Conservation (phyloP, 1,140 invertebrate genomes). For the Maconellicoccus hirsutus region DNA sequence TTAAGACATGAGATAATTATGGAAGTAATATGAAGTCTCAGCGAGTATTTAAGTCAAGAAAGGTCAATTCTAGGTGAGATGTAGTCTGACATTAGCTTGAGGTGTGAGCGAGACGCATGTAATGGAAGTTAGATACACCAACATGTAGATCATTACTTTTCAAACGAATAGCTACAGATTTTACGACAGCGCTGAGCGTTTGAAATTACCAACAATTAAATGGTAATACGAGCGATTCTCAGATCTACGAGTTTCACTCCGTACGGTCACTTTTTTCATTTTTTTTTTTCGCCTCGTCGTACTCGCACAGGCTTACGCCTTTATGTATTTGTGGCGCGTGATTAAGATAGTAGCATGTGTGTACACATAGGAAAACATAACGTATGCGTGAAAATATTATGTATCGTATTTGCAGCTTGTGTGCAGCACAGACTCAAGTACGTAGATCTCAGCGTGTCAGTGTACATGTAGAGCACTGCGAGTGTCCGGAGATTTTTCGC, state of each 20-base stretch:
- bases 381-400: background rate
- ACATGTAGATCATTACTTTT: conserved; percentile 9
- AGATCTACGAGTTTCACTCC: no score
- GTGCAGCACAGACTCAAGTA: background rate
- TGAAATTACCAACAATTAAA: no score
- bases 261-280: background rate
- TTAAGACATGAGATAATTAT: conserved; percentile 5
- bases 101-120: background rate
- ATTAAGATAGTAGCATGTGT: background rate
- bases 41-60: background rate
- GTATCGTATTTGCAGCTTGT: background rate
- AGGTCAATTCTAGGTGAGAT: background rate
- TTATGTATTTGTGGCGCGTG: background rate
- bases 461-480: background rate
- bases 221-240: no score
- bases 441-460: background rate
- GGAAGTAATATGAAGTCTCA: background rate
- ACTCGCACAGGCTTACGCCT: background rate
- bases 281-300: background rate
- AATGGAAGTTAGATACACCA: background rate
- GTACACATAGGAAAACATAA: background rate
- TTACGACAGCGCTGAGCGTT: no score
- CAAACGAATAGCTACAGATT: background rate
- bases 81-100: conserved; percentile 4
- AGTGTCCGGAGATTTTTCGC: background rate